Evolutionary conservation across 2,888 invertebrate genomes (phyloP), one percentile per base, ranked within the genome.

Genomic region (Priocnemis perturbator): DNA sequence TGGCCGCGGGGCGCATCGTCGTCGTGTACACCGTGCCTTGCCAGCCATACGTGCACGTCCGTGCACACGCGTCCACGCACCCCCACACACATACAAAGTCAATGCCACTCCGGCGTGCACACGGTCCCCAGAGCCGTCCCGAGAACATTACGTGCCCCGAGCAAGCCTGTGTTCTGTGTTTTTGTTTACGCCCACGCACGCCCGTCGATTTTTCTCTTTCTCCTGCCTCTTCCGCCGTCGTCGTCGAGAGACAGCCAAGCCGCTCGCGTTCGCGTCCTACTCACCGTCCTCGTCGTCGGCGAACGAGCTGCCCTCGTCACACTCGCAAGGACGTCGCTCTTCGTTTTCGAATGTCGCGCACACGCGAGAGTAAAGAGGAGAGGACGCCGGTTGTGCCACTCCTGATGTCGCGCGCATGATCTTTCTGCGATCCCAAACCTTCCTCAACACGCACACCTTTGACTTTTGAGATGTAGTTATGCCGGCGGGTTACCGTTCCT

Each of bases 1-100:
- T 73, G 83, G 79, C 81, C 79, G 81, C 77, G 78, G 80, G 78
- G 74, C 78, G 77, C 77, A 67, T 69, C 21, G 53, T 69, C 21
- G 53, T 19, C 23, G 21, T 21, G 21, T 53, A 53, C 53, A 53
- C 21, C 53, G 58, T 58, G 19, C 56, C 17, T 37, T 37, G 37
- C 37, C 30, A 56, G 56, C 26, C 19, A 56, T 37, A 26, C 26
- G 37, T 56, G 56, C 19, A 20, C 44, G 37, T 15, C 15, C n/a
- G n/a, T 63, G 59, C 44, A 21, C 26, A 23, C 50, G 17, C 30
- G 47, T 23, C n/a, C 55, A 47, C 59, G 56, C 57, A 66, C 37
- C 60, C 67, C 60, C 67, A 65, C 65, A 76, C 66, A 65, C 67
- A 64, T 21, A 62, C 60, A 67, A 64, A 77, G 62, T 68, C 68